Percentiles rank a stretch among this genome's conserved stretches.
Conservation (phyloP, 92 coral and sea anemone genomes). For the Actinernus sp. region DNA sequence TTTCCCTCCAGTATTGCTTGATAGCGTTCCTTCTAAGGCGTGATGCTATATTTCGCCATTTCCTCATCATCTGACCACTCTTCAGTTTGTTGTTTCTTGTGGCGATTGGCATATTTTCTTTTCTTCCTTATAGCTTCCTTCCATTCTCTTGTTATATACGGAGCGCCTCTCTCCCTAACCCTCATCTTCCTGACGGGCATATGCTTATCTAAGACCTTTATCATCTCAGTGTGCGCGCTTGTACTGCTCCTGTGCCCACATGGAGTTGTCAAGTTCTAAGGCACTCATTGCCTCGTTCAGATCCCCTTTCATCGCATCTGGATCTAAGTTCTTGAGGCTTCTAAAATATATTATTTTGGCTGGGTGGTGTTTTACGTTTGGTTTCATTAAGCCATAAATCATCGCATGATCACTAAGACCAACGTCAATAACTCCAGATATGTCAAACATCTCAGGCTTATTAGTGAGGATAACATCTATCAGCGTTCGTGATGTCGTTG, state of each 20-base stretch:
- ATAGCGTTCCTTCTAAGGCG: slow-evolving; percentile 34
- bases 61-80: slow-evolving; percentile 34
- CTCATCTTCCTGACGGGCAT: slow-evolving; percentile 59
- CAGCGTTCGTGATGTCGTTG: too few species aligned
- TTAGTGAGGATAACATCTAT: slow-evolving; percentile 50
- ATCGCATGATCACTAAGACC: too few species aligned
- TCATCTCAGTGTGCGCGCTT: slow-evolving; percentile 22
- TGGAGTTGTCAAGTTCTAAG: background rate
- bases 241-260: slow-evolving; percentile 4
- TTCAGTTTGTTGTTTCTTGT: slow-evolving; percentile 27
- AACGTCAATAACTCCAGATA: slow-evolving; percentile 25
- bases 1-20: slow-evolving; percentile 31
- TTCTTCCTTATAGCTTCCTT: slow-evolving; percentile 48
- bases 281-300: slow-evolving; percentile 9
- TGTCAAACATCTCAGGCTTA: slow-evolving; percentile 38
- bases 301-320: slow-evolving; percentile 18
- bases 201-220: slow-evolving; percentile 35
- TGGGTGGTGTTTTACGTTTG: slow-evolving; percentile 35
- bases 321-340: slow-evolving; percentile 27
- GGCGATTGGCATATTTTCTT: slow-evolving; percentile 41
- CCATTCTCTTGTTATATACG: slow-evolving; percentile 63
- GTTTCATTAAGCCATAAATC: too few species aligned
- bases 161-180: slow-evolving; percentile 61
- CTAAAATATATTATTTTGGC: slow-evolving; percentile 50
- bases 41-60: slow-evolving; percentile 50